Base-by-base conservation (phyloP, 2,797 vertebrate species). In the Octomys mimax region DNA sequence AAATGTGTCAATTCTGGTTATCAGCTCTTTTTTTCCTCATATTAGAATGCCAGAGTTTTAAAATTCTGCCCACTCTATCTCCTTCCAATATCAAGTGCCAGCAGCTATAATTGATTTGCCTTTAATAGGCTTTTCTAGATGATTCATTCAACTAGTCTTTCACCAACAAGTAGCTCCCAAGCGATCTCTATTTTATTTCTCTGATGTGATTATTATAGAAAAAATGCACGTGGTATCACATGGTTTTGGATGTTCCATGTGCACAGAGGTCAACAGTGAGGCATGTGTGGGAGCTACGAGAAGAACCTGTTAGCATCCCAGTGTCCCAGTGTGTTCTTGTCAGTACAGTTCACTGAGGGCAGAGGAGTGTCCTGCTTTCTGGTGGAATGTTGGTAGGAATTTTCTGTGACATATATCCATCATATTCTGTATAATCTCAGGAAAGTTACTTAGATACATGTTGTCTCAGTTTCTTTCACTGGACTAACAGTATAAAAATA, bases 261-360 rank as follows among this genome's bases (percentile, higher is more conserved):
- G 21, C 49, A 2, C 4, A 31, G 59, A 54, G 19, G 22, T n/a
- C 33, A 31, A 64, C 66, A 54, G 22, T 49, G 5, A 22, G 6
- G 26, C 75, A 33, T 2, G 10, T 19, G 54, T 13, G 2, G 3
- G 28, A 80, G 21, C 0, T 36, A 4, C 10, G 22, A 5, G 24
- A 78, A 33, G 7, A 92, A 8, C 10, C 52, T 0, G 0, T 12
- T n/a, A 28, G 19, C 49, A 66, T 7, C 0, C 36, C 12, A 21
- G 39, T 0, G 0, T 16, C 12, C 12, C 7, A 18, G 3, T 6
- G 5, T 52, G 22, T 46, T 33, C 3, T 4, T 8, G 6, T 42
- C 26, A 21, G 4, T 33, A 0, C 49, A 28, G 57, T 73, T 68
- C 61, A 14, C 52, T 8, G 9, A 85, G 11, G 18, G 26, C 2